phyloP scores from a whole-genome alignment of 2,888 invertebrate species.

The Tiliacea citrago region DNA sequence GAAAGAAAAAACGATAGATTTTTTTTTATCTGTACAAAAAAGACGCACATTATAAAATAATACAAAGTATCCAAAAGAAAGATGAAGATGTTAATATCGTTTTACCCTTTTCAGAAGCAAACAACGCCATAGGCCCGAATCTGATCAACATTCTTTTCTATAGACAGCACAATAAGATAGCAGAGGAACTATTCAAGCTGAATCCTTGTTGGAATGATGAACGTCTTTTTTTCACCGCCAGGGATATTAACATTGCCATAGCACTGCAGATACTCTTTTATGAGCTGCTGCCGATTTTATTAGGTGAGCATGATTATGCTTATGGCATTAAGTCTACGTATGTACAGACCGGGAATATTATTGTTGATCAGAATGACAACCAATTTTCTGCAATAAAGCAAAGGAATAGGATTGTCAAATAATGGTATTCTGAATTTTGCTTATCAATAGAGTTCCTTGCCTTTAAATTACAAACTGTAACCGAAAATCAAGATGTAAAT shows the following conservation, averaged over 20 bases:
- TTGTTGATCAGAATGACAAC: too few species aligned
- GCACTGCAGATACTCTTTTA: conserved; percentile 32
- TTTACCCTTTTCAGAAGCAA: conserved; percentile 22
- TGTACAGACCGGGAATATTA: not conserved
- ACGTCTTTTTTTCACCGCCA: conserved; percentile 43
- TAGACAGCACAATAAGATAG: conserved; percentile 55
- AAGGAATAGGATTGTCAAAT: too few species aligned
- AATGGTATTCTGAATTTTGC: not conserved
- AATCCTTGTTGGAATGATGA: conserved; percentile 61
- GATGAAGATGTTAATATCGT: not conserved
- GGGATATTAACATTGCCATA: conserved; percentile 57
- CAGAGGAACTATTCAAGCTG: conserved; percentile 26
- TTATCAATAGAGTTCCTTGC: not conserved
- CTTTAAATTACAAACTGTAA: not conserved
- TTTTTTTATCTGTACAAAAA: not conserved
- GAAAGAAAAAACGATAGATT: not conserved
- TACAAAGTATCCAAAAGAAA: not conserved
- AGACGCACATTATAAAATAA: not conserved
- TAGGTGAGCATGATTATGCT: conserved; percentile 38
- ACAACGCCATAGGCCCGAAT: conserved; percentile 25
- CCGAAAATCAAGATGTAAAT: not conserved
- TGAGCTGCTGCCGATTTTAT: conserved; percentile 42
- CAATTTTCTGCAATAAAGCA: not conserved
- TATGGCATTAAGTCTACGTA: not conserved
- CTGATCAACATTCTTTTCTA: conserved; percentile 25